Percentiles rank a stretch among this genome's conserved stretches.
Conservation (phyloP, 2,113 vertebrate species). For the Albula glossodonta region DNA sequence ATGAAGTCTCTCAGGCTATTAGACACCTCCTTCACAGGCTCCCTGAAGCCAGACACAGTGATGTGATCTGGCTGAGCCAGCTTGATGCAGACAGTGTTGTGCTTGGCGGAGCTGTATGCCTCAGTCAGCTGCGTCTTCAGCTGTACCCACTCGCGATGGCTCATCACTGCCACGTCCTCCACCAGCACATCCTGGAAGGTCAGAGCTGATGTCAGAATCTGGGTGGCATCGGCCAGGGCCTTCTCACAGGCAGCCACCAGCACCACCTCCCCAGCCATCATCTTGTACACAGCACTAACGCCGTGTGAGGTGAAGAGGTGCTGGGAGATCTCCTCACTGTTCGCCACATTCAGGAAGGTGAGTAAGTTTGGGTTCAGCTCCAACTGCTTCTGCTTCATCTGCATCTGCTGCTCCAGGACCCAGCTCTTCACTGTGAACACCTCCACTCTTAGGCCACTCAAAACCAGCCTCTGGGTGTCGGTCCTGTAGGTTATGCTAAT, state of each 20-base stretch:
- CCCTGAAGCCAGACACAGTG: constrained; percentile 67
- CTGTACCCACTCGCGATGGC: constrained; percentile 59
- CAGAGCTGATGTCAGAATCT: constrained; percentile 61
- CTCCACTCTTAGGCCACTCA: constrained; percentile 70
- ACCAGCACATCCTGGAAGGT: constrained; percentile 48
- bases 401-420: constrained; percentile 61
- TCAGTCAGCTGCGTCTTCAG: constrained; percentile 46
- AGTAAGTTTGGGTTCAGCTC: constrained; percentile 54
- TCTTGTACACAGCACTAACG: constrained; percentile 68
- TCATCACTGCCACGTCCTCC: constrained; percentile 58
- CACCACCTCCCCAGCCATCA: constrained; percentile 52
- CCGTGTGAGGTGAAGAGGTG: constrained; percentile 69
- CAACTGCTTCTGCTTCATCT: constrained; percentile 55
- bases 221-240: constrained; percentile 70
- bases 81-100: constrained; percentile 47
- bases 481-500: constrained; percentile 64
- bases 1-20: constrained; percentile 65
- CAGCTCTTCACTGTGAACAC: constrained; percentile 68
- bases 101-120: constrained; percentile 48
- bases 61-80: constrained; percentile 41
- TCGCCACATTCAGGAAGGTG: constrained; percentile 63
- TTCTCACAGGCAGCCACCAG: constrained; percentile 59
- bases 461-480: constrained; percentile 48
- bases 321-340: constrained; percentile 63
- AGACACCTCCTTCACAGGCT: constrained; percentile 59